phyloP scores from a whole-genome alignment of 2,113 vertebrate species.

The Rallus limicola region DNA sequence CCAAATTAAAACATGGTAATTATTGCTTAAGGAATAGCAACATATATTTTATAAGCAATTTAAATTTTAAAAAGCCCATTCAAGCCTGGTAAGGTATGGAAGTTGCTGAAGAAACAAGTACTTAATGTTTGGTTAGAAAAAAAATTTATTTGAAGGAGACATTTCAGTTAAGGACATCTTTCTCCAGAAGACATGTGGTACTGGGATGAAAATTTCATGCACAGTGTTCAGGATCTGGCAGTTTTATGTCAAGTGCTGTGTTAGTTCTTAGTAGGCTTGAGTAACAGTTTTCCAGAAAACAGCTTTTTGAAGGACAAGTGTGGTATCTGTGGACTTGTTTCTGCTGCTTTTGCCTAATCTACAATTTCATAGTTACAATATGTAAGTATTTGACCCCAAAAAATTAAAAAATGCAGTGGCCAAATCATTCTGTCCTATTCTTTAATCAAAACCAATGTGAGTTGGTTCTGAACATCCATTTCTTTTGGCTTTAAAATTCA shows the following conservation, averaged over 20 bases:
- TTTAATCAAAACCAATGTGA: background rate
- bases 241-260: background rate
- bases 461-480: background rate
- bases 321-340: background rate
- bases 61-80: background rate
- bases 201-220: background rate
- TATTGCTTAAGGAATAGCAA: background rate
- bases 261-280: conserved; percentile 2
- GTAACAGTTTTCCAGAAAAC: background rate
- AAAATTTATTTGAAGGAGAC: background rate
- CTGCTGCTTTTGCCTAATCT: background rate
- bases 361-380: background rate
- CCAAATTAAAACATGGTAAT: background rate
- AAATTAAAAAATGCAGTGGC: background rate
- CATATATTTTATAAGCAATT: background rate
- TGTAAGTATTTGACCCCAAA: background rate
- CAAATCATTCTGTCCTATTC: background rate
- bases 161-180: background rate
- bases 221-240: background rate
- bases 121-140: background rate
- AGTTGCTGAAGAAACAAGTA: background rate
- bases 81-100: background rate
- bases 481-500: background rate
- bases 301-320: background rate
- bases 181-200: background rate